Base-by-base conservation (phyloP, 2,113 vertebrate species). In the Gallinago jamesoni region DNA sequence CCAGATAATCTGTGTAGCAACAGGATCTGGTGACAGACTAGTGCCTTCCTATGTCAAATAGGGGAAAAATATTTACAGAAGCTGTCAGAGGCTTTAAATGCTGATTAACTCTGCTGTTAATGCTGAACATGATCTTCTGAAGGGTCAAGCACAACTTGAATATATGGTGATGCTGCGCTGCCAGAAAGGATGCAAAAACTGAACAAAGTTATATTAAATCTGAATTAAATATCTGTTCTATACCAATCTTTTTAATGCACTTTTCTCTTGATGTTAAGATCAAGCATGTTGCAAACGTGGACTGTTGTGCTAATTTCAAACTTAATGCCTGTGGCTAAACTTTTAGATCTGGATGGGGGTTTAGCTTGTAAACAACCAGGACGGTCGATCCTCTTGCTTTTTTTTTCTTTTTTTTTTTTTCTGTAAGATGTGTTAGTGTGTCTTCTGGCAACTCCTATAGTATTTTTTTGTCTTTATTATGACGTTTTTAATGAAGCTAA, bases 161-260 rank as follows among this genome's bases (percentile, higher is more conserved):
- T 3, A 0, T 37, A 3, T 9, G 63, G 21, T 23, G 25, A 6
- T 60, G 47, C 21, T 33, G 5, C 23, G 20, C 0, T 67, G 33
- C 74, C 22, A 27, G 70, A 45, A 64, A 31, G 3, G 23, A 16
- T 75, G 47, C 52, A 47, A 39, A 85, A 59, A 3, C 19, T 2
- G 14, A 18, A 23, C 14, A 31, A 37, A 56, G 39, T 18, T 10
- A 4, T 15, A 28, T n/a, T 52, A 23, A 68, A 39, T 55, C 37
- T 72, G 43, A 68, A 64, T 27, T n/a, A 77, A 45, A 13, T 64
- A 53, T 14, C 12, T 21, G 3, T 39, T 77, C 33, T 66, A 2
- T 59, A 23, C 21, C 3, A 21, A 3, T 41, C 8, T 39, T 67
- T 68, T 69, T 14, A 48, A 24, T 41, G 6, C 20, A 28, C 0